These are phyloP conservation scores for Hyposoter dolosus DNA, from an alignment of 2,888 invertebrate genomes.

Conservation along the genomic window DNA sequence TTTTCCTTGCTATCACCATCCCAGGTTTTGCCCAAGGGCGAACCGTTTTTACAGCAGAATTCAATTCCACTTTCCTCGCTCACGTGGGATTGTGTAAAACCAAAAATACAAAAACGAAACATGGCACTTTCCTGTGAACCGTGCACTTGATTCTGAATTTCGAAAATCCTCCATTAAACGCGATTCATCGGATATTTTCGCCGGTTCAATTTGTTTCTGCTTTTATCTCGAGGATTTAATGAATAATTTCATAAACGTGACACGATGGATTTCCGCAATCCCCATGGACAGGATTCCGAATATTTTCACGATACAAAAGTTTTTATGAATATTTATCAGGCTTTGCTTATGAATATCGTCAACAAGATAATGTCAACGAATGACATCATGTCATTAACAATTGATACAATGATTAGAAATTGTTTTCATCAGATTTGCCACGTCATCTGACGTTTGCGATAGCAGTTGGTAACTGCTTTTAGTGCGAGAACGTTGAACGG, in stretches of 20 bases:
- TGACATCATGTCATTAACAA: background rate
- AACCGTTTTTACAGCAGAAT: slow-evolving; percentile 44
- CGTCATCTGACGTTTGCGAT: background rate
- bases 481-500: background rate
- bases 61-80: background rate
- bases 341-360: background rate
- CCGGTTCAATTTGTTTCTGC: background rate
- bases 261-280: background rate
- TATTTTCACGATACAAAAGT: background rate
- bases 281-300: background rate
- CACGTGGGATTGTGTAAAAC: background rate
- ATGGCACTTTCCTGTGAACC: background rate
- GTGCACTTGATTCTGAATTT: background rate
- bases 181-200: slow-evolving; percentile 18
- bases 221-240: background rate
- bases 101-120: background rate
- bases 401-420: background rate
- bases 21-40: slow-evolving; percentile 5
- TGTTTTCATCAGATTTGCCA: background rate
- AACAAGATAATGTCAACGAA: background rate
- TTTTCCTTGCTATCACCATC: slow-evolving; percentile 23
- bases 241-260: background rate
- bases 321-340: background rate
- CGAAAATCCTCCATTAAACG: slow-evolving; percentile 10
- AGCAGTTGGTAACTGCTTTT: background rate